Base-by-base conservation (phyloP, 2,113 vertebrate species). In the Dolichallabes microphthalmus region DNA sequence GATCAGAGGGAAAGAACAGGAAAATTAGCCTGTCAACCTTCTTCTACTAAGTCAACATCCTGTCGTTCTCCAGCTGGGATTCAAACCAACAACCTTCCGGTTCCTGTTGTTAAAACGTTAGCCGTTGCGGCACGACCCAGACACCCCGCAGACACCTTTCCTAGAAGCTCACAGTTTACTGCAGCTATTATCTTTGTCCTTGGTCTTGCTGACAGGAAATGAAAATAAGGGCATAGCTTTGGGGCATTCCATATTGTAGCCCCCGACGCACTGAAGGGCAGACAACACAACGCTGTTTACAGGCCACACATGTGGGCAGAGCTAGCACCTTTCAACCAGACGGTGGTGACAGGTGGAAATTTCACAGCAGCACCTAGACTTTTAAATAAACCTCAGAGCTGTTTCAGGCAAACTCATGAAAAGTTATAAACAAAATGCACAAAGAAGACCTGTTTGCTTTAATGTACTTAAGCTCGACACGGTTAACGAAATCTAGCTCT, bases 191-290 rank as follows among this genome's bases (percentile, higher is more conserved):
- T 63, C 60, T 55, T 52, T 45, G 69, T 75, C 79, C 69, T 81
- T 61, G 68, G 39, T 55, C 20, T 86, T 14, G 12, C 20, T 75
- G 75, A 86, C 78, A 86, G 80, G 69, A 86, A 82, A 55, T 68
- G 32, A 64, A 82, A 66, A 76, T 82, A 82, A 76, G 85, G 58
- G 69, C 58, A 82, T 60, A 35, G 30, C 27, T 10, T 19, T 76
- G 88, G 82, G 82, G 75, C 71, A 82, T 88, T 86, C 88, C 82
- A 64, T 25, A 53, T 78, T 50, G 58, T n/a, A 88, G 79, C 69
- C 19, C 30, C 39, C n/a, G 30, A 82, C 73, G 79, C 60, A 78
- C 35, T n/a, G 8, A 79, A 68, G 60, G 61, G 66, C 66, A 85
- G 68, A 77, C 52, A 69, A 69, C 60, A 71, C 50, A 77, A 8